Conservation (phyloP, 2,797 vertebrate species). For the Halcyon badia region DNA sequence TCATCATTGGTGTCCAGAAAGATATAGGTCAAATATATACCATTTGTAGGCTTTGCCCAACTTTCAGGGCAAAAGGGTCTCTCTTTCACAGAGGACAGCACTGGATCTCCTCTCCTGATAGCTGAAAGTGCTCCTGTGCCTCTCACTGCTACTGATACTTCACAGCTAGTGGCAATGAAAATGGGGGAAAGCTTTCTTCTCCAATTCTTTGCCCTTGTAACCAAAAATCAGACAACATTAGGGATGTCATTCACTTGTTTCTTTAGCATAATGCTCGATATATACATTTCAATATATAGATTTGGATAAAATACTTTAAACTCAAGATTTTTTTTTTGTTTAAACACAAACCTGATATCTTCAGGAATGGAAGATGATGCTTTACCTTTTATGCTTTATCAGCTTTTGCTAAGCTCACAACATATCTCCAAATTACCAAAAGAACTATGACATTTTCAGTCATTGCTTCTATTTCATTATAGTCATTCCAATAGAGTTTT, state of each 20-base stretch:
- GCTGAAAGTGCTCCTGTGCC: too few species aligned
- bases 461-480: not conserved
- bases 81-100: not conserved
- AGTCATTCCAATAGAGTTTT: not conserved
- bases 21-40: not conserved
- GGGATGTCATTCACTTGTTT: not conserved
- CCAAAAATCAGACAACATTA: not conserved
- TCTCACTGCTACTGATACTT: not conserved
- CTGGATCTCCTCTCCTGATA: not conserved
- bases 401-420: not conserved
- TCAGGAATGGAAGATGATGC: not conserved
- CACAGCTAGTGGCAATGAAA: not conserved
- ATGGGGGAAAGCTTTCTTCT: not conserved
- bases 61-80: not conserved
- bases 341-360: accelerated
- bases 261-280: not conserved
- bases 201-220: not conserved
- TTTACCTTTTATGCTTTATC: not conserved
- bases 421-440: not conserved
- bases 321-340: not conserved
- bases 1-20: not conserved
- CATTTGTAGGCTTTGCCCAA: not conserved
- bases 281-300: not conserved
- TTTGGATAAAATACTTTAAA: not conserved
- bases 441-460: not conserved